These are phyloP conservation scores for Dicrurus megarhynchus DNA, from an alignment of 2,113 vertebrate genomes.

Conservation along the genomic window DNA sequence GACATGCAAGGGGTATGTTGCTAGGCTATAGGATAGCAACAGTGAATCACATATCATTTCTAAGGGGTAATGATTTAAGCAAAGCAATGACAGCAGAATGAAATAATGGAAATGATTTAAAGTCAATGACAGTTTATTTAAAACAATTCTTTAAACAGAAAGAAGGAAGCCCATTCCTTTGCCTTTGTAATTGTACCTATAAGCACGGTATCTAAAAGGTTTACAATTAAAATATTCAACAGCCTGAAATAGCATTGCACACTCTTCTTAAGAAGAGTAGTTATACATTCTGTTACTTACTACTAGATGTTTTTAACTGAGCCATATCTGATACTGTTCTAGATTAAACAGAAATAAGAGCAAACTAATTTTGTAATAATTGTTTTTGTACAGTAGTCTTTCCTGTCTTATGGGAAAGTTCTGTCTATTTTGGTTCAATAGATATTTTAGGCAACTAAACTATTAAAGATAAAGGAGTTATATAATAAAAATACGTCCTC, in stretches of 20 bases:
- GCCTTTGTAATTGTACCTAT: background rate
- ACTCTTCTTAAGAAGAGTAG: background rate
- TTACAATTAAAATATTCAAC: background rate
- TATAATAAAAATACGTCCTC: background rate
- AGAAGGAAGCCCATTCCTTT: background rate
- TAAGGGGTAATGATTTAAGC: background rate
- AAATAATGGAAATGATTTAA: background rate
- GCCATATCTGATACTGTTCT: background rate
- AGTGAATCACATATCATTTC: background rate
- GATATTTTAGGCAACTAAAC: background rate
- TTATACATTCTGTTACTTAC: background rate
- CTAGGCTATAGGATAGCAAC: too few species aligned
- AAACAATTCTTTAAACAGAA: background rate
- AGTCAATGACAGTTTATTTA: background rate
- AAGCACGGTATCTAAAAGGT: accelerated
- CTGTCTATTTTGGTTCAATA: background rate
- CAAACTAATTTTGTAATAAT: background rate
- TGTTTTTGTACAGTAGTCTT: background rate
- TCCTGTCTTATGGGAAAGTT: background rate
- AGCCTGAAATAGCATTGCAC: background rate
- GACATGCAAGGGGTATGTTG: too few species aligned
- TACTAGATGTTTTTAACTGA: background rate
- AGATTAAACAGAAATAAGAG: background rate
- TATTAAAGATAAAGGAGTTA: background rate
- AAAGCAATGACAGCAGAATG: background rate